phyloP scores from a whole-genome alignment of 2,888 invertebrate species.

The Dasypolia templi region DNA sequence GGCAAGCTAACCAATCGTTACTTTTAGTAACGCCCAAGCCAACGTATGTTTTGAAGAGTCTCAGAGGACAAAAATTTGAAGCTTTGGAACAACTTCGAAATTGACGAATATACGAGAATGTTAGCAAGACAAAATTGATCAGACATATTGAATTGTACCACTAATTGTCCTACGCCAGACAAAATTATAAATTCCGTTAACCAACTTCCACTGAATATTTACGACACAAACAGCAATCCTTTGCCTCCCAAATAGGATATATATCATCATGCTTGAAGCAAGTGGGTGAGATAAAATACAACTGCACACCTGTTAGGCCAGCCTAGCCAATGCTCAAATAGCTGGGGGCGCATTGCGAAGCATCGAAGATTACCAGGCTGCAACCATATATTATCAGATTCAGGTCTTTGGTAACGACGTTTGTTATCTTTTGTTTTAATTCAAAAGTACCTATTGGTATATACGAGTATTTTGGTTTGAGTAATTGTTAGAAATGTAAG shows the following conservation, averaged over 20 bases:
- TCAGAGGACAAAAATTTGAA: background rate
- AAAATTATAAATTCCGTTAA: conserved; percentile 44
- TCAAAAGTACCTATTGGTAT: conserved; percentile 24
- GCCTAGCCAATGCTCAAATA: conserved; percentile 45
- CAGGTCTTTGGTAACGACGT: conserved; percentile 46
- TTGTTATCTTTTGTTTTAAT: conserved; percentile 52
- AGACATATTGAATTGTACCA: conserved; percentile 29
- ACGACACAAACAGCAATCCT: conserved; percentile 55
- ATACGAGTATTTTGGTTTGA: no score
- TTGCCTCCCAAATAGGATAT: conserved; percentile 47
- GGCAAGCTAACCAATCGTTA: background rate
- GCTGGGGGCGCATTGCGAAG: conserved; percentile 57
- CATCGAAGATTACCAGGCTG: conserved; percentile 52
- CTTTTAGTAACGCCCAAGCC: background rate
- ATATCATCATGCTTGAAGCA: conserved; percentile 45
- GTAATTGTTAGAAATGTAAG: conserved; percentile 16
- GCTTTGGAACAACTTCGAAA: background rate
- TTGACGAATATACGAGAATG: background rate
- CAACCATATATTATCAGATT: conserved; percentile 52
- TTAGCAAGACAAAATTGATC: conserved; percentile 15
- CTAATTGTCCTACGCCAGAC: conserved; percentile 41
- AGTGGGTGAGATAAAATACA: conserved; percentile 57
- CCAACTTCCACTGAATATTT: conserved; percentile 58
- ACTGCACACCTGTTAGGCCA: conserved; percentile 57
- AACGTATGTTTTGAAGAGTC: background rate